phyloP scores from a whole-genome alignment of 1,140 invertebrate species.

The Conopomorpha cramerella region DNA sequence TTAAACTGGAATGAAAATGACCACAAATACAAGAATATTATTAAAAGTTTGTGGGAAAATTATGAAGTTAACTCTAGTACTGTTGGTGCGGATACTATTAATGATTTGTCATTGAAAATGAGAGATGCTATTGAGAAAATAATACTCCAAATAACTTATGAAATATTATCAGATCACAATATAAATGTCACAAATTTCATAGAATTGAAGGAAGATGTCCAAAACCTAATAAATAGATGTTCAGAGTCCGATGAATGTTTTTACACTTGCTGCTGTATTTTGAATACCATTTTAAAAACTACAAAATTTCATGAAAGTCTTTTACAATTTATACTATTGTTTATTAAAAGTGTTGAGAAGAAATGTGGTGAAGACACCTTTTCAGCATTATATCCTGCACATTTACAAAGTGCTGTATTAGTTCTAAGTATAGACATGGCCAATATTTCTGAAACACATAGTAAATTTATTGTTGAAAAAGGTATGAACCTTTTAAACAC shows the following conservation, averaged over 20 bases:
- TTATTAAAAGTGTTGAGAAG: conserved; percentile 20
- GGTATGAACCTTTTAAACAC: conserved; percentile 12
- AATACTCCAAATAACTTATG: conserved; percentile 16
- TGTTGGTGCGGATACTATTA: conserved; percentile 4
- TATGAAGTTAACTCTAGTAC: conserved; percentile 6
- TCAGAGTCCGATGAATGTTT: conserved; percentile 23
- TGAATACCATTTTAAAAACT: conserved; percentile 28
- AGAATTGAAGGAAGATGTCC: conserved; percentile 6
- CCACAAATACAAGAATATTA: conserved; percentile 11
- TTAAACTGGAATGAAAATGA: conserved; percentile 23
- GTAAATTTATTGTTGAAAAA: no score
- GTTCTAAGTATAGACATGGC: conserved; percentile 30
- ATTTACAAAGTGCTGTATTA: conserved; percentile 19
- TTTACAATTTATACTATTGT: conserved; percentile 19
- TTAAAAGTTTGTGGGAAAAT: conserved; percentile 16
- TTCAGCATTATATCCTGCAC: conserved; percentile 20
- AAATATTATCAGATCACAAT: conserved; percentile 11
- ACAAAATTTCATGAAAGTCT: conserved; percentile 23
- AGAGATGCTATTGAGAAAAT: conserved; percentile 29
- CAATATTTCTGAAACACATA: conserved; percentile 9
- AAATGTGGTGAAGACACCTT: conserved; percentile 10
- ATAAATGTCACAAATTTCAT: conserved; percentile 14
- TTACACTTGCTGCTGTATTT: conserved; percentile 28
- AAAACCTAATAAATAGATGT: conserved; percentile 19
- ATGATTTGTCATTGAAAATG: conserved; percentile 30